Evolutionary conservation across 1,140 invertebrate species (phyloP), one percentile per base, ranked within the genome.

Genomic region (Trichomalopsis sarcophagae): DNA sequence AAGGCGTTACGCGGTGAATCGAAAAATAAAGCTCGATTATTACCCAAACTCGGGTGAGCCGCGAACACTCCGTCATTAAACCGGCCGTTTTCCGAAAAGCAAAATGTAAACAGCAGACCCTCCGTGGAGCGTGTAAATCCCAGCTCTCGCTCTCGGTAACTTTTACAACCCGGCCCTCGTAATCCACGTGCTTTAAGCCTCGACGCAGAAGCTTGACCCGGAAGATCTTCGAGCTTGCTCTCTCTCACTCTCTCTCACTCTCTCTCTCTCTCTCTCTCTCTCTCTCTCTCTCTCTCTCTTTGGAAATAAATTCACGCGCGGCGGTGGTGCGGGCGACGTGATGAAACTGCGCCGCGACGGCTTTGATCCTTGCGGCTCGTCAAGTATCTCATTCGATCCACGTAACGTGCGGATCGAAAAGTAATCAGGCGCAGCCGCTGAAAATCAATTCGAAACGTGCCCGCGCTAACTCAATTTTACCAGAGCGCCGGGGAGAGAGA

Each of bases 381-480:
- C 23, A 23, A 21, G 30, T 87, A 89, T 89, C 68, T 30, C 88
- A 91, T 91, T 91, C 90, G 87, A 91, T 91, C 84, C 90, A 90
- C 91, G 90, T 91, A 90, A 87, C 85, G 86, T 78, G 86, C 84
- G 87, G 88, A 91, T 91, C 88, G 90, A 90, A 90, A 91, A 90
- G 88, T 91, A 92, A 91, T 92, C 90, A 90, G 87, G 87, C 82
- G 80, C 84, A 80, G 82, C 81, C 81, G 85, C 84, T 86, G 87
- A 87, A 90, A 90, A 91, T 91, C 89, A 90, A 91, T 91, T 88
- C 86, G 86, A 89, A 89, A 91, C 89, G 89, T 89, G 90, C 87
- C 77, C 84, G 75, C 88, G 82, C 87, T 89, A 90, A 91, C 90
- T 91, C 88, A 88, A 91, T 90, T 89, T 90, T 85, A 86, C 87